Evolutionary conservation across 2,113 vertebrate species (phyloP).

Genomic region (Chunga burmeisteri): DNA sequence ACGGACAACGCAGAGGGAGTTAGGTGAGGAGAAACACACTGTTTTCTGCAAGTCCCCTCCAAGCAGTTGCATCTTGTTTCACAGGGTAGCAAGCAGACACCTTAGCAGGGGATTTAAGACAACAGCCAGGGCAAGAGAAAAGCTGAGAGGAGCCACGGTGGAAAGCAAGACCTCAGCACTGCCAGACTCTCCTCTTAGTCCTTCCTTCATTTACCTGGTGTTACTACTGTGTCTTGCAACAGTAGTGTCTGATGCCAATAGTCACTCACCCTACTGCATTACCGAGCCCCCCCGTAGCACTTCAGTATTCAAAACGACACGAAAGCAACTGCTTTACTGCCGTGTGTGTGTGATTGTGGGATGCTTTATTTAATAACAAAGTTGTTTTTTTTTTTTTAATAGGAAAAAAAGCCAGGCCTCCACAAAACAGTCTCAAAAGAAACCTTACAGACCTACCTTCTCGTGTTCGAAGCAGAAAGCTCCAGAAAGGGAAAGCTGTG

Average conservation of each 20-base stretch:
- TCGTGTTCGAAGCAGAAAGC: neutral
- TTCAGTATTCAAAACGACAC: neutral
- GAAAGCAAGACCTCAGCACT: neutral
- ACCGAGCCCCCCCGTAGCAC: neutral
- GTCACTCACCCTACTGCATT: neutral
- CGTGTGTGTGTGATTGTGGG: no score
- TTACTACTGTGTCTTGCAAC: neutral
- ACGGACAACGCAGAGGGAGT: accelerated
- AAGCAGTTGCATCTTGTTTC: neutral
- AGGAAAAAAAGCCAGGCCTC: neutral
- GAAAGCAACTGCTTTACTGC: neutral
- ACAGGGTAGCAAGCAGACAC: neutral
- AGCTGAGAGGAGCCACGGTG: neutral
- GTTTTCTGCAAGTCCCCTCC: neutral
- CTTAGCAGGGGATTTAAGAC: neutral
- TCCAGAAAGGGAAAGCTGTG: neutral
- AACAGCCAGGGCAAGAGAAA: neutral
- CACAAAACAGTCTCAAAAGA: neutral
- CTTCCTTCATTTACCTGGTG: neutral
- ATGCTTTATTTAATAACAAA: neutral
- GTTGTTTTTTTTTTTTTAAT: neutral
- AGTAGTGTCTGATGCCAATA: neutral
- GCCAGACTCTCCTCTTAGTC: neutral
- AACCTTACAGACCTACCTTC: neutral
- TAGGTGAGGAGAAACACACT: neutral